Evolutionary conservation across 2,888 invertebrate species (phyloP), one percentile per base, ranked within the genome.

Genomic region (Tanypteryx hageni): DNA sequence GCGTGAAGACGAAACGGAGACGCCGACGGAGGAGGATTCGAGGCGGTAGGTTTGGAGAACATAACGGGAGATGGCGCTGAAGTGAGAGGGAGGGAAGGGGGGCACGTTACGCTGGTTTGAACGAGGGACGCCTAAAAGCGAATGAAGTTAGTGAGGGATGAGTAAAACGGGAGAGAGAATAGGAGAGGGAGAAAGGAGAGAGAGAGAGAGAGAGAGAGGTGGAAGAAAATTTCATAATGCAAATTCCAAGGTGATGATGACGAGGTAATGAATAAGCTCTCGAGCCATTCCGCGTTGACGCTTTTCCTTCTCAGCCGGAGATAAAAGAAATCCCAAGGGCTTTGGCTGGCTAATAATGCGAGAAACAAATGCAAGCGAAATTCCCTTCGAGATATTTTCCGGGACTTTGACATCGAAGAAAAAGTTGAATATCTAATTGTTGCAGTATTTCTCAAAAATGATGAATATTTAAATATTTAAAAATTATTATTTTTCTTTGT

Each of bases 221-320:
- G 64, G 89, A 56, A 89, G 59, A 9, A 56, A 89, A 89, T 68
- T 64, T 64, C 64, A 89, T 89, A 64, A 89, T 89, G 89, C 64
- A 89, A 89, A 89, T 89, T 27, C 22, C 31, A 31, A 9, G 86
- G 11, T 85, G 44, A 31, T 86, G 86, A 68, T 61, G 68, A 5
- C 18, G 56, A 22, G 44, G 89, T 64, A 64, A 64, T 68, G 89
- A 68, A 89, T 89, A 86, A 85, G 58, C 85, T 22, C 58, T 27
- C 76, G 27, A 10, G 2, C 11, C 64, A 44, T 82, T 18, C 83
- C 13, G 18, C n/a, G 56, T 57, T 83, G 83, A 56, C 83, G 16
- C 44, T 18, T 27, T 76, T 27, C 76, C 76, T 76, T 76, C 76
- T 22, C 27, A 22, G 22, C n/a, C 18, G 64, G 64, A 64, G 76